Conservation (phyloP, 2,797 vertebrate genomes). For the Pampus argenteus region DNA sequence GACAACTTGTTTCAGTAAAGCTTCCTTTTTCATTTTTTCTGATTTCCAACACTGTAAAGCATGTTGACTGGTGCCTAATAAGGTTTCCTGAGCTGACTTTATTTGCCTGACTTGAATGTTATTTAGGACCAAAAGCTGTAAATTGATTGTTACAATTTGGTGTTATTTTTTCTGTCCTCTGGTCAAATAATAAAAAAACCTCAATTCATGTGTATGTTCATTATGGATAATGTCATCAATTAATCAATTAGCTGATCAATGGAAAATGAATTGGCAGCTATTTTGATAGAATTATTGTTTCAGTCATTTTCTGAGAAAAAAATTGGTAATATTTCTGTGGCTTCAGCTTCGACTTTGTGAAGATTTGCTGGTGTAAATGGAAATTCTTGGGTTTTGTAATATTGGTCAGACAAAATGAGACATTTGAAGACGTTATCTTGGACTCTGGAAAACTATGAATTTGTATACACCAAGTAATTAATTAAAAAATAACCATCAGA, state of each 20-base stretch:
- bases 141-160: conserved; percentile 19
- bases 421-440: no score
- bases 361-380: no score
- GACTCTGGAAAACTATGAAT: no score
- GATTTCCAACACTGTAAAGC: conserved; percentile 23
- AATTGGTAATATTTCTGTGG: no score
- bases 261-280: background rate
- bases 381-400: no score
- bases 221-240: background rate
- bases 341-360: no score
- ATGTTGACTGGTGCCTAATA: conserved; percentile 12
- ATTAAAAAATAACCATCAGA: no score
- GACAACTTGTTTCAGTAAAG: conserved; percentile 7
- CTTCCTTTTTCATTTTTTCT: background rate
- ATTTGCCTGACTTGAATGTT: conserved; percentile 14
- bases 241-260: background rate
- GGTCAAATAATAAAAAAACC: conserved; percentile 62
- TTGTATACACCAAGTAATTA: no score
- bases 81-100: conserved; percentile 11
- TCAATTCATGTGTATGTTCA: background rate
- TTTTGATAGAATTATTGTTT: no score
- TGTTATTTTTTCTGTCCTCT: conserved; percentile 40
- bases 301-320: no score
- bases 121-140: conserved; percentile 32
- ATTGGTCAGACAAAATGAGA: no score